phyloP scores from a whole-genome alignment of 2,113 vertebrate genomes.

The Azemiops feae region DNA sequence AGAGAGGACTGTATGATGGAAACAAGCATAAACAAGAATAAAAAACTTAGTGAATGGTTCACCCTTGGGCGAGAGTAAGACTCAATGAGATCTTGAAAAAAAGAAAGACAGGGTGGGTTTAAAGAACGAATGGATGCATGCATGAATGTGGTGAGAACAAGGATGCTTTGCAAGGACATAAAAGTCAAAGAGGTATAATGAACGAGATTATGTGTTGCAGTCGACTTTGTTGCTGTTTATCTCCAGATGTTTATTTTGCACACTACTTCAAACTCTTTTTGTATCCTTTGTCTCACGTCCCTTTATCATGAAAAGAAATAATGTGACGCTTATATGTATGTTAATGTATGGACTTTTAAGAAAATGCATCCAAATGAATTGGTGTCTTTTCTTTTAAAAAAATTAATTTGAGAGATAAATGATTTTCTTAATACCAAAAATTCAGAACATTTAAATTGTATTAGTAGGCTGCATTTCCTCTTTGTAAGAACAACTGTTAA shows the following conservation, averaged over 20 bases:
- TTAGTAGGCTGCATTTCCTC: slow-evolving; percentile 65
- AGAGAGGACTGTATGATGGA: not conserved
- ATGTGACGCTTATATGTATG: not conserved
- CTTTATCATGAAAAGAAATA: not conserved
- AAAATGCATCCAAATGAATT: slow-evolving; percentile 53
- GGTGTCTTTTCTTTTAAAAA: slow-evolving; percentile 44
- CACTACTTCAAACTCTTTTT: not conserved
- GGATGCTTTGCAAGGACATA: not conserved
- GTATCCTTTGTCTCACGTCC: not conserved
- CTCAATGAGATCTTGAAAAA: not conserved
- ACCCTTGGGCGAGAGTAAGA: not conserved
- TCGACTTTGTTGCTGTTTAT: not conserved
- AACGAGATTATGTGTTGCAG: not conserved
- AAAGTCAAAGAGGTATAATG: not conserved
- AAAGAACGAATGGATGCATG: not conserved
- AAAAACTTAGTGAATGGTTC: not conserved
- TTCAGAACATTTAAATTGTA: slow-evolving; percentile 58
- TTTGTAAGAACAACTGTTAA: slow-evolving; percentile 61
- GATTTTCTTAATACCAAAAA: slow-evolving; percentile 49
- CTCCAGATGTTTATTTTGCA: not conserved
- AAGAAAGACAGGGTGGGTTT: not conserved
- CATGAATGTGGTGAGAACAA: not conserved
- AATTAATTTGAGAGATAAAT: slow-evolving; percentile 40
- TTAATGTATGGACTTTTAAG: not conserved
- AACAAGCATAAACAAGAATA: not conserved